Percentiles rank a stretch among this genome's conserved stretches.
phyloP scores from a whole-genome alignment of 2,888 invertebrate genomes.

The Lasioglossum villosulum region DNA sequence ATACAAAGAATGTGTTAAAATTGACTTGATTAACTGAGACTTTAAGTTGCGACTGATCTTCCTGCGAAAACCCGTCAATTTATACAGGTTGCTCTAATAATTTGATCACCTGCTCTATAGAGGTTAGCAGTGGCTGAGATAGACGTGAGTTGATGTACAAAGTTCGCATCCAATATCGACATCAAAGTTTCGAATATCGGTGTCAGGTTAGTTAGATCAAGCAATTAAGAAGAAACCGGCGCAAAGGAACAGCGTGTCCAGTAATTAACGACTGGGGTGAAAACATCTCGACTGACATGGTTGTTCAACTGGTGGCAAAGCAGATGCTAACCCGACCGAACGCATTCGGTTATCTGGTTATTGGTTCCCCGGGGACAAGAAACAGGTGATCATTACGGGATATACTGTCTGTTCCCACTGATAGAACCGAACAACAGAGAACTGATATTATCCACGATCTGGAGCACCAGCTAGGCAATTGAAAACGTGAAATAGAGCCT shows the following conservation, averaged over 20 bases:
- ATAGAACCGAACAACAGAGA: not conserved
- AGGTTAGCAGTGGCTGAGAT: not conserved
- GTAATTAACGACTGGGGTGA: slow-evolving; percentile 64
- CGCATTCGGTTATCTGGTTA: slow-evolving; percentile 69
- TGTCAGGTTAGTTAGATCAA: not conserved
- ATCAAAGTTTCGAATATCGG: not conserved
- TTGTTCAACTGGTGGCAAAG: slow-evolving; percentile 64
- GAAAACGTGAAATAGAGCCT: slow-evolving; percentile 4
- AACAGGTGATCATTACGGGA: slow-evolving; percentile 61
- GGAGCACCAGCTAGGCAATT: not conserved
- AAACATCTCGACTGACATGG: slow-evolving; percentile 66
- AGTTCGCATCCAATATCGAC: slow-evolving; percentile 13
- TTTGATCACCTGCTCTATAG: not conserved
- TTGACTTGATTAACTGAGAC: too few species aligned
- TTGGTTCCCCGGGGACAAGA: slow-evolving; percentile 70
- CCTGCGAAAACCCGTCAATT: not conserved
- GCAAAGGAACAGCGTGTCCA: slow-evolving; percentile 59
- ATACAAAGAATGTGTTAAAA: too few species aligned
- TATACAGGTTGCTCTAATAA: not conserved
- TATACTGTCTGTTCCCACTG: not conserved
- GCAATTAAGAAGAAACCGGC: slow-evolving; percentile 9
- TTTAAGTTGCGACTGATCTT: too few species aligned
- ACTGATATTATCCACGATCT: not conserved
- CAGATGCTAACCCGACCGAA: slow-evolving; percentile 65
- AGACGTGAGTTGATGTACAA: not conserved